Base-by-base conservation (phyloP, 2,113 vertebrate genomes). In the Pelvicachromis taeniatus region DNA sequence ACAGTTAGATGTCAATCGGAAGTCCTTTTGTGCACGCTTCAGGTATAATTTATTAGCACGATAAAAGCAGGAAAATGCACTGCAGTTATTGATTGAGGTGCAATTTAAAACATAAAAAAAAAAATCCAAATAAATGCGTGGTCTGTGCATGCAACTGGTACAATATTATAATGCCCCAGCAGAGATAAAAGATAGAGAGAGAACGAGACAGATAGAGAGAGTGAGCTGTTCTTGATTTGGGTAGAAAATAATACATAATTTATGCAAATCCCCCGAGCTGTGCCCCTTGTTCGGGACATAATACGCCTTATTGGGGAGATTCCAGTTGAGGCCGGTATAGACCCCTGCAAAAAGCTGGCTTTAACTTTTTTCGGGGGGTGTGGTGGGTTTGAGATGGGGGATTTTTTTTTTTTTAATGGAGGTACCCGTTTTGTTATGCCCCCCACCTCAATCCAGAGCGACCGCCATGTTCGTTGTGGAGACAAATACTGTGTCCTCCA, bases 221-320 rank as follows among this genome's bases (percentile, higher is more conserved):
- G 78, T 80, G 81, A 87, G 89, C 88, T 88, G 90, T 89, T 95
- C 93, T 94, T 94, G 94, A 95, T 95, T 95, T 93, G 91, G 91
- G 79, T 88, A 89, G 93, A 95, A 95, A 95, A 96, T 95, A 93
- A 95, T 95, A 94, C 92, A 95, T 96, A 96, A 96, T 96, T 88
- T 96, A 96, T 96, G 96, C 88, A 95, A 96, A 96, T 97, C 96
- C 96, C 61, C 90, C 50, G 90, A 91, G 90, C 94, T 93, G 89
- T 89, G 91, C 93, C 89, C 87, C 92, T 93, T 94, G 92, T 94
- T 94, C 84, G 91, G 92, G 93, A 94, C 94, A 96, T 96, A 96
- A 96, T 96, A 77, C 93, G 93, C 86, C 93, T 94, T 94, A 90
- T 86, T 95, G 94, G 92, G 88, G 82, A 93, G 91, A 95, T 94